Evolutionary conservation across 2,113 vertebrate species (phyloP).

Genomic region (Chroicocephalus ridibundus): DNA sequence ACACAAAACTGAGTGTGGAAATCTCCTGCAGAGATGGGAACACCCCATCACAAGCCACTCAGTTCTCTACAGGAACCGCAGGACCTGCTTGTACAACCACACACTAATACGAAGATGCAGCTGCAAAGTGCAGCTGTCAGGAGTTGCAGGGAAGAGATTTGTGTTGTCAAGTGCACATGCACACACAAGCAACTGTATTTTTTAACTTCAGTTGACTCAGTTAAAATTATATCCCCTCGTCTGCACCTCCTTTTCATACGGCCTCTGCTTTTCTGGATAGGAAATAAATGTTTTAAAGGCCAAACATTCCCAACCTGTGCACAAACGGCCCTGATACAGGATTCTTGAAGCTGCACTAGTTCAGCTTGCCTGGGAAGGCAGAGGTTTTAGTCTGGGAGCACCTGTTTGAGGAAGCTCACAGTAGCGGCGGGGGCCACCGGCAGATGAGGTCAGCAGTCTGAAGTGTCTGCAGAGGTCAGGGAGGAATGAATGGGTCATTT

Average conservation of each 20-base stretch:
- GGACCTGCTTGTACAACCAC: neutral
- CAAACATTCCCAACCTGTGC: neutral
- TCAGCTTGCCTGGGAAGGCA: neutral
- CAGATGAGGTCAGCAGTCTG: slow-evolving; percentile 30
- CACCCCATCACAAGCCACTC: neutral
- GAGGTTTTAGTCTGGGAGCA: neutral
- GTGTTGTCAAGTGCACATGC: neutral
- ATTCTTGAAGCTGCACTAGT: neutral
- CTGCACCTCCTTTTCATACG: neutral
- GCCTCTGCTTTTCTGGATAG: neutral
- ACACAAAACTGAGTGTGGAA: neutral
- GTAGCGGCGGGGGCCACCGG: neutral
- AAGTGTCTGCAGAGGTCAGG: slow-evolving; percentile 22
- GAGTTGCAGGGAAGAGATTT: neutral
- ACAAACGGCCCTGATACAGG: neutral
- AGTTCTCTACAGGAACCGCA: neutral
- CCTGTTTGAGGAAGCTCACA: slow-evolving; percentile 6
- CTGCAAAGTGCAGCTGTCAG: neutral
- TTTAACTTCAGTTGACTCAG: neutral
- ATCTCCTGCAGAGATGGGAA: neutral
- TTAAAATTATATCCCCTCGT: neutral
- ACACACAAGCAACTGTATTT: neutral
- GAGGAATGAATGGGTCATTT: slow-evolving; percentile 53
- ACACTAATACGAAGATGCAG: neutral
- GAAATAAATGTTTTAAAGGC: neutral